Conservation (phyloP, 2,113 vertebrate genomes). For the Trinectes maculatus region DNA sequence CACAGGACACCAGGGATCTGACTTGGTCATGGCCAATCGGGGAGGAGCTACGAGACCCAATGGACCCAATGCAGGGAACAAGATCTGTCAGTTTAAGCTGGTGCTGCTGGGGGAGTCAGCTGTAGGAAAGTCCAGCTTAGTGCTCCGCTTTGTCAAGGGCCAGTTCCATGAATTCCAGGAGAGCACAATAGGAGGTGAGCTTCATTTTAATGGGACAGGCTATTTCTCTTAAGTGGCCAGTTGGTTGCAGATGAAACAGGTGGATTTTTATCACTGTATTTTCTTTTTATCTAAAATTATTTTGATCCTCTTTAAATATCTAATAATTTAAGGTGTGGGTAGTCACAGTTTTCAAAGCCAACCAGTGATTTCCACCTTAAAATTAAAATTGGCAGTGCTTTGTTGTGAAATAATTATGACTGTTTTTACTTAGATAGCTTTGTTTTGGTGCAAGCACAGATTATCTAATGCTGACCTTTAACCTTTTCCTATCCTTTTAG, state of each 20-base stretch:
- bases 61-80: conserved; percentile 81
- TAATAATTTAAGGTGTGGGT: too few species aligned
- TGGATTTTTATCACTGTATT: too few species aligned
- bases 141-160: conserved; percentile 83
- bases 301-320: too few species aligned
- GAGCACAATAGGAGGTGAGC: conserved; percentile 82
- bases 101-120: conserved; percentile 82
- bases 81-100: conserved; percentile 82
- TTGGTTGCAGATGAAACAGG: too few species aligned
- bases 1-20: conserved; percentile 82
- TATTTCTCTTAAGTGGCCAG: neutral
- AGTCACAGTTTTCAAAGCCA: too few species aligned
- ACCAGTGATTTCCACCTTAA: too few species aligned
- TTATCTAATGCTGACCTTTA: conserved; percentile 1
- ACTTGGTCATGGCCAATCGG: conserved; percentile 96
- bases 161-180: conserved; percentile 85
- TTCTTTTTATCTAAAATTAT: too few species aligned
- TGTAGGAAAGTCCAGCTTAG: conserved; percentile 83
- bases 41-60: conserved; percentile 89
- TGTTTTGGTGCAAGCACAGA: conserved; percentile 1
- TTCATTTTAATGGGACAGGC: neutral
- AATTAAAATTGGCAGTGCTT: neutral
- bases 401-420: neutral
- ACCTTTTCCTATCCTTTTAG: conserved; percentile 69
- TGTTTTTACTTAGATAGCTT: neutral